These are phyloP conservation scores for Lithophane semibrunnea DNA, from an alignment of 2,888 invertebrate species.

Conservation along the genomic window DNA sequence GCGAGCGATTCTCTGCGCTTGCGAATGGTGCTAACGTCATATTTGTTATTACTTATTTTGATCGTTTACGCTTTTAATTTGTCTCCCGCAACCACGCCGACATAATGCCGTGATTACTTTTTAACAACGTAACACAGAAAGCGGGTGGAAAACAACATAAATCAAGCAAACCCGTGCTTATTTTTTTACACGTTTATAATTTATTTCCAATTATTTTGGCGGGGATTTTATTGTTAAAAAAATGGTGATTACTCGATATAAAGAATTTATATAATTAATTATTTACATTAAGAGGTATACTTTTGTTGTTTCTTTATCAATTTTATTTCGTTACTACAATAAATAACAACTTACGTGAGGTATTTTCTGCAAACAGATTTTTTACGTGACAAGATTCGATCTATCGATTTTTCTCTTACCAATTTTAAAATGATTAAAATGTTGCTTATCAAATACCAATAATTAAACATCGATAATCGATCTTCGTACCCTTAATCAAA, in stretches of 20 bases:
- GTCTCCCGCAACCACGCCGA: neutral
- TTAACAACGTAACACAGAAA: neutral
- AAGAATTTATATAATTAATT: slow-evolving; percentile 6
- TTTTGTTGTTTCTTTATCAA: slow-evolving; percentile 32
- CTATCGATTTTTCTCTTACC: too few species aligned
- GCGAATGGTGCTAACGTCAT: neutral
- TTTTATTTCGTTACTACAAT: slow-evolving; percentile 34
- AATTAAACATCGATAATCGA: neutral
- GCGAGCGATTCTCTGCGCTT: neutral
- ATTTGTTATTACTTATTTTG: slow-evolving; percentile 2
- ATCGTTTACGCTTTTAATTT: slow-evolving; percentile 1
- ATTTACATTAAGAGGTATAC: slow-evolving; percentile 12
- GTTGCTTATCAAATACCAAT: neutral
- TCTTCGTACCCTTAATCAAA: neutral
- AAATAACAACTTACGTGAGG: neutral
- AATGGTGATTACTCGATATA: neutral
- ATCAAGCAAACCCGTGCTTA: neutral
- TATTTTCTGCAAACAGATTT: neutral
- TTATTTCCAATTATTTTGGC: slow-evolving; percentile 14
- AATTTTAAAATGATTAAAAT: slow-evolving; percentile 2
- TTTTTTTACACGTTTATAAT: neutral
- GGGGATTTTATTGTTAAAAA: slow-evolving; percentile 11
- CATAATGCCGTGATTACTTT: neutral
- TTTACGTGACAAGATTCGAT: neutral
- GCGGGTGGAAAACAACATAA: too few species aligned